Percentiles rank a stretch among this genome's conserved stretches.
Evolutionary conservation across 1,140 invertebrate species (phyloP).

Genomic region (Drosophila melanica): DNA sequence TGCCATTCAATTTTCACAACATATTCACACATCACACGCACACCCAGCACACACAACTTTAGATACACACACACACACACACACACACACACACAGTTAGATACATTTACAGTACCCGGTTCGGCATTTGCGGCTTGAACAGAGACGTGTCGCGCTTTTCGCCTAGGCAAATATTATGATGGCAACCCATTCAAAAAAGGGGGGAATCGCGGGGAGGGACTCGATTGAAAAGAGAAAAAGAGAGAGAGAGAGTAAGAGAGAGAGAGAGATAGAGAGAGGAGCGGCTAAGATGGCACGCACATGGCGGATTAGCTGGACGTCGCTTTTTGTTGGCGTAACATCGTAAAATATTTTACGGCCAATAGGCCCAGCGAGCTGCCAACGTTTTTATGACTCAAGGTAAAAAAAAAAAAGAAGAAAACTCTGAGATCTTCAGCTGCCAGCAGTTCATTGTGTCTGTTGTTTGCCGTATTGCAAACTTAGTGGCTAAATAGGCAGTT

Average conservation of each 20-base stretch:
- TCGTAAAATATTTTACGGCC: constrained; percentile 81
- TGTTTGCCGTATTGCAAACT: not conserved
- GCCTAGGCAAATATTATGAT: constrained; percentile 82
- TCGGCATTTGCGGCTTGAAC: constrained; percentile 25
- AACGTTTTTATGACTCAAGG: constrained; percentile 64
- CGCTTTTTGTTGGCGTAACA: constrained; percentile 73
- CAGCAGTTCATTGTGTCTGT: constrained; percentile 26
- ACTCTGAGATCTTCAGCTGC: constrained; percentile 46
- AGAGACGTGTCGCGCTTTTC: constrained; percentile 28
- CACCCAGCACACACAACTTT: constrained; percentile 3
- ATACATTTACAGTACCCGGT: constrained; percentile 38
- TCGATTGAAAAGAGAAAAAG: not conserved
- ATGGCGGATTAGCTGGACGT: constrained; percentile 41
- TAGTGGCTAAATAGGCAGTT: constrained; percentile 36
- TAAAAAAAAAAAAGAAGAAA: constrained; percentile 1
- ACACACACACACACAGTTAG: constrained; percentile 16
- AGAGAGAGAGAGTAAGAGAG: constrained; percentile 2
- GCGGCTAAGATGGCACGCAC: constrained; percentile 18
- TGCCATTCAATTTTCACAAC: constrained; percentile 81
- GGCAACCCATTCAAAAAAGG: constrained; percentile 50
- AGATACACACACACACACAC: constrained; percentile 4
- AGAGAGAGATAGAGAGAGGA: not conserved
- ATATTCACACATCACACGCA: constrained; percentile 76
- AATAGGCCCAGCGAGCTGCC: constrained; percentile 62
- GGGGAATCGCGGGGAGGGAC: constrained; percentile 3